Conservation (phyloP, 2,888 invertebrate genomes). For the Psylliodes chrysocephalus region DNA sequence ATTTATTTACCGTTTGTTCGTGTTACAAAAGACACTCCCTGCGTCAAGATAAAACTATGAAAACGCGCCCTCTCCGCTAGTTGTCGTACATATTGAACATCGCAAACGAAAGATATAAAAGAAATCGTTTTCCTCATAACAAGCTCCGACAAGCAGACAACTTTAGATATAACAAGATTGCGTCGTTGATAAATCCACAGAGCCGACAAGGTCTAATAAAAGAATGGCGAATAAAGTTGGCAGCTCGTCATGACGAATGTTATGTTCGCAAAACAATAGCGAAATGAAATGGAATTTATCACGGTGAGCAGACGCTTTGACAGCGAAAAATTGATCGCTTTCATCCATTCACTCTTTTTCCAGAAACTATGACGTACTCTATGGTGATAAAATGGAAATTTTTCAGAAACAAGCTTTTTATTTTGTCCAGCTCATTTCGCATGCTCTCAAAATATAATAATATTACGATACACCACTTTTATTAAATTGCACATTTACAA, state of each 20-base stretch:
- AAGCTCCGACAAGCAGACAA: conserved; percentile 46
- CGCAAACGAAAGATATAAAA: conserved; percentile 27
- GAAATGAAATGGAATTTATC: conserved; percentile 58
- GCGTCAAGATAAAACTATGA: conserved; percentile 1
- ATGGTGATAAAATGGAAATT: conserved; percentile 29
- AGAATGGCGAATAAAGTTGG: conserved; percentile 55
- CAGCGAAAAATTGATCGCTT: conserved; percentile 57
- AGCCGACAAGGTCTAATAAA: conserved; percentile 51
- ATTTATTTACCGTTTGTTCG: no score
- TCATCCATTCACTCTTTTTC: conserved; percentile 42
- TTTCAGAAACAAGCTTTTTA: no score
- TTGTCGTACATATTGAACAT: conserved; percentile 29
- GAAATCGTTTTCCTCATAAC: conserved; percentile 38
- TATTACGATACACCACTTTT: no score
- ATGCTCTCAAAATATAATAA: no score
- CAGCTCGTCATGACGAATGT: conserved; percentile 58
- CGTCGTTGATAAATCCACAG: conserved; percentile 51
- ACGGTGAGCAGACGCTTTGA: conserved; percentile 55
- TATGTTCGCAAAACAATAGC: conserved; percentile 57
- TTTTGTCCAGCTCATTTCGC: no score
- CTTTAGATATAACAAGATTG: conserved; percentile 48
- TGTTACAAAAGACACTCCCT: not conserved
- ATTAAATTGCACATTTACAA: no score
- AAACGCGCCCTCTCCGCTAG: conserved; percentile 7
- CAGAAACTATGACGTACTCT: not conserved